Evolutionary conservation across 2,888 invertebrate genomes (phyloP).

Genomic region (Epinotia nisella): DNA sequence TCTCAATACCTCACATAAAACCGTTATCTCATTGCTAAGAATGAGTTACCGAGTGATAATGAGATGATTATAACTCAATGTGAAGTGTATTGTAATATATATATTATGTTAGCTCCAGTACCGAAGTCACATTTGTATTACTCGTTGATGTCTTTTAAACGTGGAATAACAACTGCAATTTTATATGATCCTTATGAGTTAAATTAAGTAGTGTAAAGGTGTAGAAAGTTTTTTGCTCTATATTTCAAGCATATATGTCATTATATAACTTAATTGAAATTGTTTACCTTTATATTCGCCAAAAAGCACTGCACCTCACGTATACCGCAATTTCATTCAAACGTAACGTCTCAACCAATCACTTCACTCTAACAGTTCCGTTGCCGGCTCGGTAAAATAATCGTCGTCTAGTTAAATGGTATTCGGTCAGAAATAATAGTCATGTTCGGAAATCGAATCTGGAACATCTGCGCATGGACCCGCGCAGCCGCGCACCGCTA

Average conservation of each 20-base stretch:
- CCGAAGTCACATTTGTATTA: slow-evolving; percentile 16
- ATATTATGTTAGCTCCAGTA: background rate
- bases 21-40: slow-evolving; percentile 31
- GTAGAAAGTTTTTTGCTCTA: background rate
- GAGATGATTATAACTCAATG: background rate
- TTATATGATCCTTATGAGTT: background rate
- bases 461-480: slow-evolving; percentile 56
- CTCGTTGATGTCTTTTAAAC: slow-evolving; percentile 65
- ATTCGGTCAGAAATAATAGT: slow-evolving; percentile 51
- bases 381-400: slow-evolving; percentile 54
- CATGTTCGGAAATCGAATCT: slow-evolving; percentile 62
- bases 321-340: slow-evolving; percentile 54
- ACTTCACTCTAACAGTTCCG: slow-evolving; percentile 62
- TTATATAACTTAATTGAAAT: background rate
- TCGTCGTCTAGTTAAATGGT: slow-evolving; percentile 51
- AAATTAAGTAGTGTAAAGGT: background rate
- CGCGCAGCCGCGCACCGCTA: slow-evolving; percentile 67
- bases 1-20: slow-evolving; percentile 11
- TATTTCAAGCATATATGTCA: background rate
- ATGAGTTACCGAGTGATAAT: background rate
- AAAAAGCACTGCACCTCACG: slow-evolving; percentile 54
- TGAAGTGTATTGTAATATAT: background rate
- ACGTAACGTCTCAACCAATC: slow-evolving; percentile 61
- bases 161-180: slow-evolving; percentile 39
- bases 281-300: slow-evolving; percentile 68